phyloP scores from a whole-genome alignment of 2,113 vertebrate genomes.

The Perca fluviatilis region DNA sequence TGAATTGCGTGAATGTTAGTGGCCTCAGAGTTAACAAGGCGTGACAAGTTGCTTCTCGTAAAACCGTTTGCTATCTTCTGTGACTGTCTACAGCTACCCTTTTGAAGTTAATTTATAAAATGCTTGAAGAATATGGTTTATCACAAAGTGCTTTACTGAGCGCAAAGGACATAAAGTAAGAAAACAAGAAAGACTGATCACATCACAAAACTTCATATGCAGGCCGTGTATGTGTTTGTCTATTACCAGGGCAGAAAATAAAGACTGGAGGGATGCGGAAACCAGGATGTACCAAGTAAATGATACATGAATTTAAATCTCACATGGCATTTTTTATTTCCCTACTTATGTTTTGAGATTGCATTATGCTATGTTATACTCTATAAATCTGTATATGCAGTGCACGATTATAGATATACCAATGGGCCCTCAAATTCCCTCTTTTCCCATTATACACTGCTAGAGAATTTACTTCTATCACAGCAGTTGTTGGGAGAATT shows the following conservation, averaged over 20 bases:
- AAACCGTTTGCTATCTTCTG: neutral
- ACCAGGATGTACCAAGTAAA: neutral
- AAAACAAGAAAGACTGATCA: neutral
- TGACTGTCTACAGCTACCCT: neutral
- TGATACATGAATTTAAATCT: neutral
- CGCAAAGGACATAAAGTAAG: slow-evolving; percentile 7
- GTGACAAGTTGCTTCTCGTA: neutral
- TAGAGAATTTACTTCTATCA: neutral
- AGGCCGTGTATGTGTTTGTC: neutral
- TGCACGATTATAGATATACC: neutral
- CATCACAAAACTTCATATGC: neutral
- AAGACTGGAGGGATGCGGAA: neutral
- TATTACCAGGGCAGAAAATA: neutral
- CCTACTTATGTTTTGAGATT: neutral
- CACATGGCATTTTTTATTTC: neutral
- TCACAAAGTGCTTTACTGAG: slow-evolving; percentile 9
- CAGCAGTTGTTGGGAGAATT: neutral
- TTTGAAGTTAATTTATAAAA: slow-evolving; percentile 10
- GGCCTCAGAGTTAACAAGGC: slow-evolving; percentile 26
- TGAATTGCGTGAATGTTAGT: neutral
- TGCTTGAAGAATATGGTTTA: slow-evolving; percentile 11
- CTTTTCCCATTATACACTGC: neutral
- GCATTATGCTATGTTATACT: neutral
- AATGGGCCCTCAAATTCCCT: neutral
- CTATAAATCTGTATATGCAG: neutral